These are phyloP conservation scores for Phenganax subtilis DNA, from an alignment of 92 coral and sea anemone species.

Conservation along the genomic window DNA sequence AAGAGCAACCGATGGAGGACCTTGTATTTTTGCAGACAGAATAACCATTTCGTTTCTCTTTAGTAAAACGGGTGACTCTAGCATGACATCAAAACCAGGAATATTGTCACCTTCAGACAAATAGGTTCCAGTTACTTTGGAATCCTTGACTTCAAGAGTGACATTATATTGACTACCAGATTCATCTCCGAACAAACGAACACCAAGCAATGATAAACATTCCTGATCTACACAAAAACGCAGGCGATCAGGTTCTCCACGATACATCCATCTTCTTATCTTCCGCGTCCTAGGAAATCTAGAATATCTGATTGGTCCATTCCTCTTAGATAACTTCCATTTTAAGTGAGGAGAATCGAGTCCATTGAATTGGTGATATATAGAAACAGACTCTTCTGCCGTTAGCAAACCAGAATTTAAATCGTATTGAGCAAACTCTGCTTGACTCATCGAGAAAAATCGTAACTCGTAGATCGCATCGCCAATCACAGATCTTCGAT, in stretches of 20 bases:
- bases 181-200: conserved; percentile 47
- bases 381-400: conserved; percentile 35
- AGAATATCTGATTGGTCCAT: background rate
- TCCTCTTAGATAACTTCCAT: background rate
- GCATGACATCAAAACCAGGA: conserved; percentile 45
- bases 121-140: conserved; percentile 11
- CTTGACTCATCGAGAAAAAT: conserved; percentile 42
- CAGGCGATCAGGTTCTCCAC: conserved; percentile 17
- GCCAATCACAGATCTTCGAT: conserved; percentile 52
- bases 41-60: conserved; percentile 8
- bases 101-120: background rate
- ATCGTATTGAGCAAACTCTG: conserved; percentile 46
- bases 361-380: conserved; percentile 36
- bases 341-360: background rate
- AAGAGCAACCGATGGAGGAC: conserved; percentile 44
- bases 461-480: conserved; percentile 44
- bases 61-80: conserved; percentile 40
- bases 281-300: background rate
- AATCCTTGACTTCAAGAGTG: conserved; percentile 12
- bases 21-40: conserved; percentile 46
- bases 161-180: conserved; percentile 41
- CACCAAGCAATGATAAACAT: conserved; percentile 35
- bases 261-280: conserved; percentile 17
- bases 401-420: conserved; percentile 40
- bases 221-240: conserved; percentile 26